Percentiles rank a stretch among this genome's conserved stretches.
Conservation (phyloP, 2,113 vertebrate species). For the Colius striatus region DNA sequence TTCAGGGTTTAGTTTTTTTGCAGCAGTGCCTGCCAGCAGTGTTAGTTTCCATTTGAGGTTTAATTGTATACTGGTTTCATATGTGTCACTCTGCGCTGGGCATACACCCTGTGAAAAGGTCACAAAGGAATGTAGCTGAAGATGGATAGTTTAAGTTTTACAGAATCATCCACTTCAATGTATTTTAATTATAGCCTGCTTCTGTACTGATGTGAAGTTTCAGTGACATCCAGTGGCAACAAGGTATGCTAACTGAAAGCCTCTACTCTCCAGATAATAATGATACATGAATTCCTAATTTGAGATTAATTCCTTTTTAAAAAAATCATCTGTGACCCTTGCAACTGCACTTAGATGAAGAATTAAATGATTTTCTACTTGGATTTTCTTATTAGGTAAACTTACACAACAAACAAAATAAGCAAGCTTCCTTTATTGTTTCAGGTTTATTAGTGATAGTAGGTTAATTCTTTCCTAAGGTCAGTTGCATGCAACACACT, state of each 20-base stretch:
- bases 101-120: slow-evolving; percentile 57
- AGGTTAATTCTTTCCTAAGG: slow-evolving; percentile 80
- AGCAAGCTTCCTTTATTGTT: slow-evolving; percentile 60
- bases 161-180: slow-evolving; percentile 17
- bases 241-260: neutral
- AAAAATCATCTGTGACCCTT: slow-evolving; percentile 13
- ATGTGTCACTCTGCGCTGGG: slow-evolving; percentile 59
- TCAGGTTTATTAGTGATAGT: slow-evolving; percentile 79
- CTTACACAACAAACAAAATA: slow-evolving; percentile 60
- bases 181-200: slow-evolving; percentile 21
- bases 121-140: slow-evolving; percentile 45
- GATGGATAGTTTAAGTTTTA: neutral
- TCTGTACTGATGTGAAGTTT: slow-evolving; percentile 10
- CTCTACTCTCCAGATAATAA: neutral
- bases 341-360: slow-evolving; percentile 72
- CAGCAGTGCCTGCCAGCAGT: slow-evolving; percentile 39
- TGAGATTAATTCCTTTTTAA: neutral
- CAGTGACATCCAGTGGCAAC: slow-evolving; percentile 70
- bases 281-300: neutral
- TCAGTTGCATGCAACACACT: slow-evolving; percentile 93
- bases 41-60: slow-evolving; percentile 39
- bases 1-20: neutral
- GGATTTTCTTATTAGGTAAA: neutral
- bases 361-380: slow-evolving; percentile 47
- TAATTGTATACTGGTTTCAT: slow-evolving; percentile 30